Percentiles rank a stretch among this genome's conserved stretches.
Conservation (phyloP, 2,888 invertebrate species). For the Colletes collaris region DNA sequence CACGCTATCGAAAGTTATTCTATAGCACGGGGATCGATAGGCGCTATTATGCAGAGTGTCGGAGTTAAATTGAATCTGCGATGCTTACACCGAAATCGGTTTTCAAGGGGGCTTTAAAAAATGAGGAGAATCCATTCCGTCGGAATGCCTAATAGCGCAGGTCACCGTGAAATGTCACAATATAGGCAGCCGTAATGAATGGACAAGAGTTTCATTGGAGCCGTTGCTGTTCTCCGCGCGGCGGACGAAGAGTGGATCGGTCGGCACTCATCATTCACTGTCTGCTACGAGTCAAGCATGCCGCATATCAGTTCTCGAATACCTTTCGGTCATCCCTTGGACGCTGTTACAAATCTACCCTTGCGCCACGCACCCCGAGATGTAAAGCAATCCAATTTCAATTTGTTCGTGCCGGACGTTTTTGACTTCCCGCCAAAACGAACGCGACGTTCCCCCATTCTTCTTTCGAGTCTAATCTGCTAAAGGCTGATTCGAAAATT, state of each 20-base stretch:
- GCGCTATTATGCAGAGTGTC: not conserved
- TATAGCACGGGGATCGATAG: not conserved
- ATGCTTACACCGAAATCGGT: conserved; percentile 37
- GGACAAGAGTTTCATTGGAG: conserved; percentile 64
- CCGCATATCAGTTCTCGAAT: conserved; percentile 72
- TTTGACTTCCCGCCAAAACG: conserved; percentile 14
- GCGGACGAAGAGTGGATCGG: conserved; percentile 60
- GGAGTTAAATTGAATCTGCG: conserved; percentile 31
- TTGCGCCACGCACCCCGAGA: conserved; percentile 27
- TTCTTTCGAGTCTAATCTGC: not conserved
- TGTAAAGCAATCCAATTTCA: conserved; percentile 46
- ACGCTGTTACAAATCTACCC: conserved; percentile 59
- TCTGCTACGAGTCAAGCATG: conserved; percentile 64
- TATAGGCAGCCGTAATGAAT: conserved; percentile 57
- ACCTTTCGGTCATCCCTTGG: conserved; percentile 64
- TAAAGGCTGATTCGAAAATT: no score
- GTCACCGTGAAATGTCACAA: conserved; percentile 59
- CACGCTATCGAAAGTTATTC: not conserved
- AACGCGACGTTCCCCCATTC: conserved; percentile 11
- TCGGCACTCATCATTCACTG: conserved; percentile 68
- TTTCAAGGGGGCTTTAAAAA: conserved; percentile 40
- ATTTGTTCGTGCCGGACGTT: conserved; percentile 25
- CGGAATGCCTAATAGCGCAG: conserved; percentile 53
- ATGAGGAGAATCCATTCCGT: conserved; percentile 52
- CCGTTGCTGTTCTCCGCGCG: conserved; percentile 50